These are phyloP conservation scores for Spilarctia lutea DNA, from an alignment of 2,888 invertebrate genomes.

Conservation along the genomic window DNA sequence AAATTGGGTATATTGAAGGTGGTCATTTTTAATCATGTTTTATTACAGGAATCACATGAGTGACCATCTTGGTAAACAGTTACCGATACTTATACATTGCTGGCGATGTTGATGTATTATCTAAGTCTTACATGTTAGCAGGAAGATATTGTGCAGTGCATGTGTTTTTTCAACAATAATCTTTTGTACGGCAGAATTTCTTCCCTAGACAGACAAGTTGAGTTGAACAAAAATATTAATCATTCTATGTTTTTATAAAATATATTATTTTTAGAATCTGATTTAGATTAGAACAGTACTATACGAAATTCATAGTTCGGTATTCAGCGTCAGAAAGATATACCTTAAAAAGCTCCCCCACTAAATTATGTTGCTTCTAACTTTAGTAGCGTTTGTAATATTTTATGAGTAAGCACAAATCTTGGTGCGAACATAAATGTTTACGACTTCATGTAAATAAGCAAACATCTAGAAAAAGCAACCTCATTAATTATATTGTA, in stretches of 20 bases:
- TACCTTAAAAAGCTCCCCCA: constrained; percentile 21
- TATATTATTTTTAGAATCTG: background rate
- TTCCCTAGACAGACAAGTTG: background rate
- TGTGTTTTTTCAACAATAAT: background rate
- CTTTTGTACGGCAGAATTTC: background rate
- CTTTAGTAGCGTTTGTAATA: constrained; percentile 47
- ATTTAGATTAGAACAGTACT: constrained; percentile 4
- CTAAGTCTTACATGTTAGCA: background rate
- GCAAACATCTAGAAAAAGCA: constrained; percentile 35
- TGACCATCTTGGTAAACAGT: background rate
- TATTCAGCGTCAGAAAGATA: background rate
- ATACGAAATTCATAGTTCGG: constrained; percentile 13
- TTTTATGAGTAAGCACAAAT: constrained; percentile 42
- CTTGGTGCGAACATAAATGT: constrained; percentile 45
- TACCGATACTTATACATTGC: background rate
- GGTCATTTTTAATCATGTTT: background rate
- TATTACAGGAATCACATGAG: background rate
- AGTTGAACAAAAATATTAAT: background rate
- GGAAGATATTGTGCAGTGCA: background rate
- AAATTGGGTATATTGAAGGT: background rate
- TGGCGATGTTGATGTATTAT: background rate
- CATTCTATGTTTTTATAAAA: background rate
- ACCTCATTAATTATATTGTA: constrained; percentile 38
- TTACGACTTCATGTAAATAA: constrained; percentile 47
- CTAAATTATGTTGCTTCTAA: constrained; percentile 37